Conservation (phyloP, 92 coral and sea anemone genomes). For the Diadumene lineata region DNA sequence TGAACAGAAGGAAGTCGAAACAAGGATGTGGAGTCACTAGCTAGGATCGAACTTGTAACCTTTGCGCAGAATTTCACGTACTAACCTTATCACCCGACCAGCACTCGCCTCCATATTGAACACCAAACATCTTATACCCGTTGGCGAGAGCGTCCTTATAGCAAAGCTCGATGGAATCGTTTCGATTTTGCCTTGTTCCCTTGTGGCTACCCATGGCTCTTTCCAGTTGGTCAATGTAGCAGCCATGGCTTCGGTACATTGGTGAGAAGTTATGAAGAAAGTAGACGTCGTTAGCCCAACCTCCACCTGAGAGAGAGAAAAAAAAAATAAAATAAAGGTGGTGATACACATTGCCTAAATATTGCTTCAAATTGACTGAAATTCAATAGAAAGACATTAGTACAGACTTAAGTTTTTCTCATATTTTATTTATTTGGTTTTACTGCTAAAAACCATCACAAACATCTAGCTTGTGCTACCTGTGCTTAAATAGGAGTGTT, state of each 20-base stretch:
- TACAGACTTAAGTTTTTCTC: no score
- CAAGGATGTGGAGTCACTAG: no score
- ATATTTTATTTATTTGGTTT: neutral
- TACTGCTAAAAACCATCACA: no score
- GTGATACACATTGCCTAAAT: neutral
- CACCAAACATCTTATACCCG: constrained; percentile 18
- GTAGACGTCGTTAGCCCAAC: constrained; percentile 32
- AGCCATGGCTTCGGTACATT: constrained; percentile 18
- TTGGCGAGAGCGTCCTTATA: constrained; percentile 10
- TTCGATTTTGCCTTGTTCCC: constrained; percentile 10
- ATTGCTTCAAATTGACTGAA: no score
- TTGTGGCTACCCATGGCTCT: constrained; percentile 15
- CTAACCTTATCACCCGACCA: constrained; percentile 14
- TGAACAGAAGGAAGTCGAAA: no score
- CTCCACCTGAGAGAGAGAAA: neutral
- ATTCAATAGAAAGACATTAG: no score
- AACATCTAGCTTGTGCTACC: no score
- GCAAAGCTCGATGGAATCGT: constrained; percentile 21
- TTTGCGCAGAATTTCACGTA: no score
- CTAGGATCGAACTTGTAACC: no score
- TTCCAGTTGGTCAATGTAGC: constrained; percentile 3
- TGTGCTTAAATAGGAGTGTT: no score
- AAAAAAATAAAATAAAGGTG: neutral
- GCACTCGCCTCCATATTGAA: constrained; percentile 21
- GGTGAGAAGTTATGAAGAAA: constrained; percentile 22